phyloP scores from a whole-genome alignment of 2,888 invertebrate genomes.

The Gymnosoma rotundatum region DNA sequence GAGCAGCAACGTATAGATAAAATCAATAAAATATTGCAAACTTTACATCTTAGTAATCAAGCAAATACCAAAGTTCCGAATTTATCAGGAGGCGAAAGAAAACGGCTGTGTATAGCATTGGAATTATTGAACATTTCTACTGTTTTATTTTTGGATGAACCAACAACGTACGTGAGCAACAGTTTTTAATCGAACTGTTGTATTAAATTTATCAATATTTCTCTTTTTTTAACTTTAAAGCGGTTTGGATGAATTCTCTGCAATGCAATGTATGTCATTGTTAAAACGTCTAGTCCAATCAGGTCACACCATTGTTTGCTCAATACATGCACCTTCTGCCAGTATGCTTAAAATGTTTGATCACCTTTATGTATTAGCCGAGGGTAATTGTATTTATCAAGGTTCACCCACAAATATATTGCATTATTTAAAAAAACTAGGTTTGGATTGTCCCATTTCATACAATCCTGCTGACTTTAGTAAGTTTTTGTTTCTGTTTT shows the following conservation, averaged over 20 bases:
- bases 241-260: constrained; percentile 95
- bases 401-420: constrained; percentile 91
- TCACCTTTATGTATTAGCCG: constrained; percentile 93
- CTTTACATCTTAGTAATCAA: constrained; percentile 88
- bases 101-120: constrained; percentile 94
- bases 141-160: constrained; percentile 96
- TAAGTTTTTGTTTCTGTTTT: constrained; percentile 82
- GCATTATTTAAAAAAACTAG: constrained; percentile 89
- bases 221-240: constrained; percentile 82
- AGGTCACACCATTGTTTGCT: constrained; percentile 95
- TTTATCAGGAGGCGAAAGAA: constrained; percentile 95
- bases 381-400: constrained; percentile 94
- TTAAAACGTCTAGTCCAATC: constrained; percentile 91
- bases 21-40: constrained; percentile 92
- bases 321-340: constrained; percentile 97
- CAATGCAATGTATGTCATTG: constrained; percentile 92
- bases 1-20: constrained; percentile 86
- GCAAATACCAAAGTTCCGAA: constrained; percentile 88
- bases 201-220: not conserved
- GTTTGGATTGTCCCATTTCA: constrained; percentile 92
- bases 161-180: constrained; percentile 90
- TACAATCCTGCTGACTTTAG: constrained; percentile 98
- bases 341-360: constrained; percentile 95
- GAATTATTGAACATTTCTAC: constrained; percentile 96
- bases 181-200: not conserved